phyloP scores from a whole-genome alignment of 2,888 invertebrate genomes.

The Sipha maydis region DNA sequence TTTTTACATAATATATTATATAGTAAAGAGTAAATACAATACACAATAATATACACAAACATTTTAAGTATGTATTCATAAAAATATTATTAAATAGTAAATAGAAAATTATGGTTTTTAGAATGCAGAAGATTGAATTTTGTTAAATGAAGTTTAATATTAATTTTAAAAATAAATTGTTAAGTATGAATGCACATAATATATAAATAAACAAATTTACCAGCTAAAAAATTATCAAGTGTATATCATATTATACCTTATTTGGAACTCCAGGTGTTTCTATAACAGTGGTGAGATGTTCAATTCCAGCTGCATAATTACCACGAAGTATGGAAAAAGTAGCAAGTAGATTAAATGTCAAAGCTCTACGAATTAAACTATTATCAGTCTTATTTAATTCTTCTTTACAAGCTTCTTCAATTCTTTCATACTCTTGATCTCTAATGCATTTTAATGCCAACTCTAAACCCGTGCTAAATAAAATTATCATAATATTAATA shows the following conservation, averaged over 20 bases:
- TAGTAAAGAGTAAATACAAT: too few relatives aligned
- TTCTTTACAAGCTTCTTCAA: slow-evolving; percentile 55
- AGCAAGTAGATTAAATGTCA: slow-evolving; percentile 45
- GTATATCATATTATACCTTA: slow-evolving; percentile 12
- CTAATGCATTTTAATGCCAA: slow-evolving; percentile 49
- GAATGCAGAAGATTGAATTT: too few relatives aligned
- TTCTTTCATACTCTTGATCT: slow-evolving; percentile 27
- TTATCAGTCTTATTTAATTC: slow-evolving; percentile 58
- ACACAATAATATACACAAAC: too few relatives aligned
- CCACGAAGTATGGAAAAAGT: slow-evolving; percentile 53
- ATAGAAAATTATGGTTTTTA: too few relatives aligned
- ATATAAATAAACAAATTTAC: not conserved
- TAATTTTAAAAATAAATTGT: not conserved
- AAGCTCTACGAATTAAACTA: slow-evolving; percentile 51
- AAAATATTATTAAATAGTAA: too few relatives aligned
- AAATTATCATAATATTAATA: not conserved
- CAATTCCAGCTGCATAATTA: slow-evolving; percentile 19
- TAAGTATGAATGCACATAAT: too few relatives aligned
- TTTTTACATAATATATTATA: too few relatives aligned
- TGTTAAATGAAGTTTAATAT: too few relatives aligned
- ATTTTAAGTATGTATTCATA: too few relatives aligned
- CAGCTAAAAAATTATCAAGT: not conserved
- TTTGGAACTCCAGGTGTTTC: slow-evolving; percentile 53
- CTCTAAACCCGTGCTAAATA: slow-evolving; percentile 39
- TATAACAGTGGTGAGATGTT: slow-evolving; percentile 42